phyloP scores from a whole-genome alignment of 2,888 invertebrate species.

The Piscicola geometra region DNA sequence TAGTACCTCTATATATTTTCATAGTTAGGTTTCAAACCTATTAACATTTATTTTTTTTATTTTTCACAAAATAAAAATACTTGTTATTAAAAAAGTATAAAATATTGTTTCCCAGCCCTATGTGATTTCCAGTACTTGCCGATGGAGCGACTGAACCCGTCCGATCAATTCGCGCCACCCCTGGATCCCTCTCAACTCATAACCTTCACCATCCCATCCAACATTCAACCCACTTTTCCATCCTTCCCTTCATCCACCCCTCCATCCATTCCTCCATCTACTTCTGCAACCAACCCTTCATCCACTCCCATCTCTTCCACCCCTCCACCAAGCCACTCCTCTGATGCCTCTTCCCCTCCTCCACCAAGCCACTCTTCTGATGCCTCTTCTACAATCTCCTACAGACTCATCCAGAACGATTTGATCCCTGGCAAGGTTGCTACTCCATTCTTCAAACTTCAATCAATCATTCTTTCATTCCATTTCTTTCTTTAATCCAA shows the following conservation, averaged over 20 bases:
- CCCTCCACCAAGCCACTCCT: too few species aligned
- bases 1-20: too few species aligned
- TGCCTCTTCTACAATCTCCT: constrained; percentile 31
- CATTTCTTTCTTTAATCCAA: too few species aligned
- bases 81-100: too few species aligned
- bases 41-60: too few species aligned
- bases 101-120: constrained; percentile 70
- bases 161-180: background rate
- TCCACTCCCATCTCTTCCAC: background rate
- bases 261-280: too few species aligned
- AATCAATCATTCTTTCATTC: too few species aligned
- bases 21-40: too few species aligned
- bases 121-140: constrained; percentile 91
- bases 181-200: background rate
- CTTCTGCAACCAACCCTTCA: background rate
- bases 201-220: background rate
- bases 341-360: too few species aligned
- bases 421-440: constrained; percentile 42
- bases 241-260: too few species aligned
- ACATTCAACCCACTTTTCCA: background rate
- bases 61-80: too few species aligned
- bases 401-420: constrained; percentile 46
- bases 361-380: too few species aligned
- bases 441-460: background rate
- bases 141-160: constrained; percentile 54